phyloP scores from a whole-genome alignment of 92 coral and sea anemone genomes.

The Porites divaricata region DNA sequence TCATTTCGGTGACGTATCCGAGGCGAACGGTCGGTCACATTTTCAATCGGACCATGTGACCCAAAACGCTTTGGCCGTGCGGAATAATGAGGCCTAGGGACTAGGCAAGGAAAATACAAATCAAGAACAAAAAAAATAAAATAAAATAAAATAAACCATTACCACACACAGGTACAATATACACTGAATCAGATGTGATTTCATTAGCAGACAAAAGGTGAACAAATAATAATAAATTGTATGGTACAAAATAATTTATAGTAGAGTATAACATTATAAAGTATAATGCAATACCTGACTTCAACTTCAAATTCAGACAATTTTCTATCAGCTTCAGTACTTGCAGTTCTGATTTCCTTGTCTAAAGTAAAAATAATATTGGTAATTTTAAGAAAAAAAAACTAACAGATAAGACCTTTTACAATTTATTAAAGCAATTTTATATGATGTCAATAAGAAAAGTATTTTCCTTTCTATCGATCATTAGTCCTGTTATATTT shows the following conservation, averaged over 20 bases:
- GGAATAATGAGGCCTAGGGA: no score
- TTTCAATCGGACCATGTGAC: no score
- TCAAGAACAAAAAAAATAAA: background rate
- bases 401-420: background rate
- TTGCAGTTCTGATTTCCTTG: conserved; percentile 90
- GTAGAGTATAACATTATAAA: background rate
- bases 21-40: no score
- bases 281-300: conserved; percentile 73
- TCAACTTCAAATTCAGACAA: conserved; percentile 98
- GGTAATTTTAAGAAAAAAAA: no score
- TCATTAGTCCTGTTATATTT: no score
- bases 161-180: no score
- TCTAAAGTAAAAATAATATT: conserved; percentile 48
- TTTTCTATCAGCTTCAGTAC: conserved; percentile 92
- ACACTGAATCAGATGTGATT: no score
- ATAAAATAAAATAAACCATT: background rate
- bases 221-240: background rate
- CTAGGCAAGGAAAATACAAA: background rate
- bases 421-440: no score
- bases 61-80: no score
- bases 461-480: no score
- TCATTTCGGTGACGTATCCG: no score
- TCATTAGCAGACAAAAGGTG: background rate
- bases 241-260: background rate
- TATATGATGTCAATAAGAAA: no score